Conservation (phyloP, 2,113 vertebrate genomes). For the Malurus cyaneus region DNA sequence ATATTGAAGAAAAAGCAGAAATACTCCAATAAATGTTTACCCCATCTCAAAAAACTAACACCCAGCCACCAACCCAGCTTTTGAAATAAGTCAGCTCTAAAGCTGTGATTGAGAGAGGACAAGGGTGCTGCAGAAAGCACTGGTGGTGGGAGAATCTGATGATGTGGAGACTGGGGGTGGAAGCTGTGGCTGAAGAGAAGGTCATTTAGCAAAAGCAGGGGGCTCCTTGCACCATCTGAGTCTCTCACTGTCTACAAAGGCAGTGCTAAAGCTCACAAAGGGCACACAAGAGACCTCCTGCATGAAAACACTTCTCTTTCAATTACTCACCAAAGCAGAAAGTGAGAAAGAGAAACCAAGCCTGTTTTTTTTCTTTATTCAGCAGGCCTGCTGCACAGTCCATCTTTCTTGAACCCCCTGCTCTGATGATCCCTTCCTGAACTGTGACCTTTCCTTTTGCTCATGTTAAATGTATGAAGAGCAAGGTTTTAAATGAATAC, state of each 20-base stretch:
- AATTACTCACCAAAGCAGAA: not conserved
- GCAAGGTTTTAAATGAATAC: not conserved
- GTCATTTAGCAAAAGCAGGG: not conserved
- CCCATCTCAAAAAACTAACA: not conserved
- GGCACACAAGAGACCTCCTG: not conserved
- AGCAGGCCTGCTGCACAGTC: not conserved
- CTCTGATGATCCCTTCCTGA: not conserved
- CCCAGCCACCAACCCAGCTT: not conserved
- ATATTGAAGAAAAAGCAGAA: not conserved
- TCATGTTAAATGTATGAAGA: not conserved
- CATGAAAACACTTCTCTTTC: constrained; percentile 13
- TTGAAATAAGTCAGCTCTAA: not conserved
- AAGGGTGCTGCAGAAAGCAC: not conserved
- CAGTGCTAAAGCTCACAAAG: not conserved
- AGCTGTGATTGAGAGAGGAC: not conserved
- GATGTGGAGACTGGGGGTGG: not conserved
- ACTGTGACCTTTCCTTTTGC: not conserved
- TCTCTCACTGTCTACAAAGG: not conserved
- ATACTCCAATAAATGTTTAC: not conserved
- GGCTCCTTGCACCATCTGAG: not conserved
- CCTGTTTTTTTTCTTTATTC: not conserved
- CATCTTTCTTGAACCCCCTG: not conserved
- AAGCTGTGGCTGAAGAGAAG: constrained; percentile 8
- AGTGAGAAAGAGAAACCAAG: constrained; percentile 5
- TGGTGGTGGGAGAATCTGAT: not conserved